Percentiles rank a stretch among this genome's conserved stretches.
phyloP scores from a whole-genome alignment of 1,140 invertebrate genomes.

The Cydia fagiglandana region DNA sequence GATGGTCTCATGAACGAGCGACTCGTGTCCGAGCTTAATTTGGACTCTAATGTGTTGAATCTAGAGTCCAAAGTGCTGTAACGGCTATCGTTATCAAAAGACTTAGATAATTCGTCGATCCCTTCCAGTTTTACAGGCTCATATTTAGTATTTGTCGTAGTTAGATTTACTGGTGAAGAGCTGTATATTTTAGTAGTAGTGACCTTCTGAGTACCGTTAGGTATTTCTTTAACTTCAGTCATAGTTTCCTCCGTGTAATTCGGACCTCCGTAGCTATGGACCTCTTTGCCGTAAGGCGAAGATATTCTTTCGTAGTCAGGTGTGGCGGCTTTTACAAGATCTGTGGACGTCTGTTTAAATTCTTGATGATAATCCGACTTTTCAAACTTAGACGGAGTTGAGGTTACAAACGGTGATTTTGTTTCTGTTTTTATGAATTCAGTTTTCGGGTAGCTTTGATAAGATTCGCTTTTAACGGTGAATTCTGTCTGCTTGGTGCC shows the following conservation, averaged over 20 bases:
- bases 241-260: slow-evolving; percentile 76
- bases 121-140: slow-evolving; percentile 72
- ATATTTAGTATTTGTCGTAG: slow-evolving; percentile 74
- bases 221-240: slow-evolving; percentile 76
- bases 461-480: slow-evolving; percentile 69
- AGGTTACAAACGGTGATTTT: slow-evolving; percentile 69
- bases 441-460: slow-evolving; percentile 63
- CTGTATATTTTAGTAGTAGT: slow-evolving; percentile 78
- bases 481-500: slow-evolving; percentile 68
- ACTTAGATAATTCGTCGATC: slow-evolving; percentile 73
- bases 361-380: slow-evolving; percentile 44
- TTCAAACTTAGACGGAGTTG: slow-evolving; percentile 64
- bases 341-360: slow-evolving; percentile 49
- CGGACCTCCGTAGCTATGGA: slow-evolving; percentile 66
- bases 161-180: slow-evolving; percentile 75
- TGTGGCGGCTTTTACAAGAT: slow-evolving; percentile 63
- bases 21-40: slow-evolving; percentile 74
- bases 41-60: slow-evolving; percentile 73
- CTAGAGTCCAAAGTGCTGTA: slow-evolving; percentile 72
- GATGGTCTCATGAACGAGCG: slow-evolving; percentile 77
- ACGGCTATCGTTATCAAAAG: slow-evolving; percentile 71
- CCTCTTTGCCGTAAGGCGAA: slow-evolving; percentile 69
- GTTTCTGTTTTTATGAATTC: slow-evolving; percentile 61
- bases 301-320: slow-evolving; percentile 68
- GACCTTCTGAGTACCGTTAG: slow-evolving; percentile 76